Percentiles rank a stretch among this genome's conserved stretches.
phyloP scores from a whole-genome alignment of 2,797 vertebrate species.

The Tapirus indicus region DNA sequence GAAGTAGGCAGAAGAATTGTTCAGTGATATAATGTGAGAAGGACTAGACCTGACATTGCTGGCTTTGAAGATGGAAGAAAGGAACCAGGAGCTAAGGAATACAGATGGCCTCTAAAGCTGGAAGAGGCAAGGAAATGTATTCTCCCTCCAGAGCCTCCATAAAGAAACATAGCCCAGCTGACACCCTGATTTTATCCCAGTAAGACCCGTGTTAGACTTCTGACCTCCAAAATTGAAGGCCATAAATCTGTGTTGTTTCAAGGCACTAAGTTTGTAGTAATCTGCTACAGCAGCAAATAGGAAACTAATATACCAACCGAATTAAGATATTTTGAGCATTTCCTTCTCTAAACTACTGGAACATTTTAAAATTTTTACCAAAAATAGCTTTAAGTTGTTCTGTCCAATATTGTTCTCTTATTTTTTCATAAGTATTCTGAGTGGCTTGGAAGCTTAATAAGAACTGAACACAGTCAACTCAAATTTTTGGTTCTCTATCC shows the following conservation, averaged over 20 bases:
- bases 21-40: background rate
- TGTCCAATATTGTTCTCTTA: background rate
- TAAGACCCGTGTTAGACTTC: background rate
- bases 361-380: background rate
- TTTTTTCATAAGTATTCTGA: background rate
- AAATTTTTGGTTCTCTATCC: background rate
- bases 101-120: background rate
- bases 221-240: background rate
- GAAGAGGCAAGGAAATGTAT: background rate
- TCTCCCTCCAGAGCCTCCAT: background rate
- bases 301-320: slow-evolving; percentile 16
- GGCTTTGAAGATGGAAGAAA: background rate
- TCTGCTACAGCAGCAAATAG: background rate
- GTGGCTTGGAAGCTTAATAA: slow-evolving; percentile 3
- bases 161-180: background rate
- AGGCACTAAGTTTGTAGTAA: background rate
- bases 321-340: background rate
- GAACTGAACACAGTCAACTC: background rate
- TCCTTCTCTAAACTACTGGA: slow-evolving; percentile 33
- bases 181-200: background rate
- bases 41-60: background rate
- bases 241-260: background rate
- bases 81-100: background rate
- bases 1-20: background rate
- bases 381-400: background rate